These are phyloP conservation scores for Pseudocheirus occidentalis DNA, from an alignment of 2,797 vertebrate genomes.

Conservation along the genomic window DNA sequence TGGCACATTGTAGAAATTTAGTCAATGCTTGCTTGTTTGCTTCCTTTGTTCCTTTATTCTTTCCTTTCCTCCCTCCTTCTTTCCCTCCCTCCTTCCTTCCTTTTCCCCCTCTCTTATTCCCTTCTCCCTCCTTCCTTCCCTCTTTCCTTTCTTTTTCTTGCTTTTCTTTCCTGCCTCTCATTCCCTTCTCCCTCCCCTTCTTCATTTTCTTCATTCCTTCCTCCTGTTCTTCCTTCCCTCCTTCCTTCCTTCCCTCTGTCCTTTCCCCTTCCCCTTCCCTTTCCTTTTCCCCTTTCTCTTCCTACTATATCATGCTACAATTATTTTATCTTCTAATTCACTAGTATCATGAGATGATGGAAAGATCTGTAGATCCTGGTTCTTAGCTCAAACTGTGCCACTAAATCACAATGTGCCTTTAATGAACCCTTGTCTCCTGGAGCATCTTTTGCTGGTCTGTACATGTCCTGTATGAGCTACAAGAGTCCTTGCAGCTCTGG, in stretches of 20 bases:
- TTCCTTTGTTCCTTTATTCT: neutral
- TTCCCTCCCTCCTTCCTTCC: too few relatives aligned
- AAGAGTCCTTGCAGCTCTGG: neutral
- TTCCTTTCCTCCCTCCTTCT: accelerated
- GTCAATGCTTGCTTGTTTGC: neutral
- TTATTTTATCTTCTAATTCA: neutral
- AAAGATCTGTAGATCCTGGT: neutral
- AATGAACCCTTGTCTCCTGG: neutral
- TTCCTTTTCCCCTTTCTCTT: neutral
- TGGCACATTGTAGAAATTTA: neutral
- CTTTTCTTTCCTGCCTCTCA: too few relatives aligned
- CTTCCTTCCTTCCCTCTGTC: too few relatives aligned
- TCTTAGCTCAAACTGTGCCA: neutral
- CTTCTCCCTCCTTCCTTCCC: too few relatives aligned
- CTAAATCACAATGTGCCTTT: neutral
- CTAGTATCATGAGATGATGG: neutral
- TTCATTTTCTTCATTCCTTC: too few relatives aligned
- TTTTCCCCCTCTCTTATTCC: too few relatives aligned
- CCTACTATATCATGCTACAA: neutral
- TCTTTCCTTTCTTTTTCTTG: too few relatives aligned
- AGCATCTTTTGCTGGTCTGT: neutral
- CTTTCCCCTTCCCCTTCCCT: neutral
- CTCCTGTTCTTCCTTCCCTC: too few relatives aligned
- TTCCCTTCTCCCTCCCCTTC: too few relatives aligned
- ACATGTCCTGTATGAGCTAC: neutral